Conservation (phyloP, 2,113 vertebrate species). For the Dicerorhinus sumatrensis region DNA sequence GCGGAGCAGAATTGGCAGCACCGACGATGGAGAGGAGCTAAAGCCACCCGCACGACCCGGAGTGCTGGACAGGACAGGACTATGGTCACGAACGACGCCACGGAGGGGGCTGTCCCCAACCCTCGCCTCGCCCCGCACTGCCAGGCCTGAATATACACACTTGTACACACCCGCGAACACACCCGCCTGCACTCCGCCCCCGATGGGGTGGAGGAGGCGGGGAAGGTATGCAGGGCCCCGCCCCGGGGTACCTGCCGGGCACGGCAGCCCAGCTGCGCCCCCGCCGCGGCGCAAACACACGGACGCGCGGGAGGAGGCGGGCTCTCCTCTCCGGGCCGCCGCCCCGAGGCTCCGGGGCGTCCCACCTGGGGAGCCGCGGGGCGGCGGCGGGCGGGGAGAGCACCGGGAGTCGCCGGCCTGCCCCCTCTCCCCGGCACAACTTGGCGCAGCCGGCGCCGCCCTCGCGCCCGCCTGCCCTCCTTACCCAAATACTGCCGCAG, state of each 20-base stretch:
- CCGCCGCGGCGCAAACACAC: background rate
- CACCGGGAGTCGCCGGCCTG: background rate
- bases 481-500: constrained; percentile 97
- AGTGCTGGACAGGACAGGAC: background rate
- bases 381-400: background rate
- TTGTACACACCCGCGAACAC: background rate
- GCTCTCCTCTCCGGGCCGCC: background rate
- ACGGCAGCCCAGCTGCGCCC: background rate
- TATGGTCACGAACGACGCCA: background rate
- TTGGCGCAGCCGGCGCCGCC: constrained; percentile 53
- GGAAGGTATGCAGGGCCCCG: background rate
- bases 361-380: constrained; percentile 45
- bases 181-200: background rate
- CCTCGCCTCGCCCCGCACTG: background rate
- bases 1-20: background rate
- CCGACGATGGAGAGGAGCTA: too few relatives aligned
- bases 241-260: background rate
- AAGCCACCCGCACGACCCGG: background rate
- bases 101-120: background rate
- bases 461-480: constrained; percentile 71
- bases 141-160: background rate
- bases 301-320: background rate
- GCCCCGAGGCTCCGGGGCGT: background rate
- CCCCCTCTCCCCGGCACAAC: constrained; percentile 13
- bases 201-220: background rate